Conservation (phyloP, 2,113 vertebrate genomes). For the Procavia capensis region DNA sequence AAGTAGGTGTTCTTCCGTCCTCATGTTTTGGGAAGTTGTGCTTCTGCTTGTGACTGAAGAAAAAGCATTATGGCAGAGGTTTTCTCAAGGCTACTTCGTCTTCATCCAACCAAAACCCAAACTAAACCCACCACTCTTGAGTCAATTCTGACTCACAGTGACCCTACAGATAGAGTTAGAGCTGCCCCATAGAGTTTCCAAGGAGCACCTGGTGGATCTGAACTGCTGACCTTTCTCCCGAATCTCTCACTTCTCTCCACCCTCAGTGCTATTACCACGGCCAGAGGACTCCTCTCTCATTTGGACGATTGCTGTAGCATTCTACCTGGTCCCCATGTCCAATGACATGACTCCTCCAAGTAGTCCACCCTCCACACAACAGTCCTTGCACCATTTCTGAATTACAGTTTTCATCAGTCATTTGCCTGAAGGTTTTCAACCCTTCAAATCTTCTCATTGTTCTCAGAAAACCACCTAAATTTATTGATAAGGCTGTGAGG, state of each 20-base stretch:
- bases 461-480: constrained; percentile 22
- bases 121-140: too few relatives aligned
- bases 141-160: too few relatives aligned
- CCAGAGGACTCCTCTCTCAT: neutral
- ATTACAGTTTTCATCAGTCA: neutral
- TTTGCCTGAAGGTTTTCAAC: neutral
- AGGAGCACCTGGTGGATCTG: too few relatives aligned
- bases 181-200: too few relatives aligned
- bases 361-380: neutral
- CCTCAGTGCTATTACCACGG: neutral
- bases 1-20: neutral
- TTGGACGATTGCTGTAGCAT: neutral
- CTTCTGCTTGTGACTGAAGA: constrained; percentile 8
- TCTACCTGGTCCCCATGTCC: neutral
- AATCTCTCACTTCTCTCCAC: neutral
- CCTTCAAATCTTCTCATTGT: neutral
- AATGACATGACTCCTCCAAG: neutral
- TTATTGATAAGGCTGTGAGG: neutral
- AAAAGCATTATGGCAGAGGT: neutral
- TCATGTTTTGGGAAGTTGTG: neutral
- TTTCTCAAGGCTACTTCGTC: neutral
- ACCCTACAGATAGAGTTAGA: too few relatives aligned
- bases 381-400: neutral
- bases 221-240: too few relatives aligned
- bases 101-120: too few relatives aligned